Evolutionary conservation across 2,797 vertebrate genomes (phyloP).

Genomic region (Cryptoprocta ferox): DNA sequence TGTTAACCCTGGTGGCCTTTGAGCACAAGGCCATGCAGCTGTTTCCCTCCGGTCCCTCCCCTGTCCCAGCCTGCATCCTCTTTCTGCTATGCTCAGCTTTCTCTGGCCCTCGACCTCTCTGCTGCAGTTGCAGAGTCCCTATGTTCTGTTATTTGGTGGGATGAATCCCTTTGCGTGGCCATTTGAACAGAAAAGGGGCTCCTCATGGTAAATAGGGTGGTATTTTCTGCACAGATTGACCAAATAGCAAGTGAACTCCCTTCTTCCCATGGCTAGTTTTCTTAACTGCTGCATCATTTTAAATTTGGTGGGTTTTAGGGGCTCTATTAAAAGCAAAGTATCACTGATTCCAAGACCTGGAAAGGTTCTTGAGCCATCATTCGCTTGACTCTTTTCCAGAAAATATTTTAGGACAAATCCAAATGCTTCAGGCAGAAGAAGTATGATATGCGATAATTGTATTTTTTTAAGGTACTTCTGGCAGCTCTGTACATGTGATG

Average conservation of each 20-base stretch:
- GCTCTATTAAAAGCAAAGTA: not conserved
- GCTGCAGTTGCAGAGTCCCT: not conserved
- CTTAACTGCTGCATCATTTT: not conserved
- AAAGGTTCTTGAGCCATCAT: not conserved
- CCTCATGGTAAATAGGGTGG: not conserved
- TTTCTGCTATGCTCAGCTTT: not conserved
- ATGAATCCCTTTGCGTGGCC: not conserved
- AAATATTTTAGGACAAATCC: slow-evolving; percentile 24
- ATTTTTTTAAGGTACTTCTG: not conserved
- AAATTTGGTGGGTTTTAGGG: not conserved
- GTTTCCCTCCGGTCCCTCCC: not conserved
- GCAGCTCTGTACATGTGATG: not conserved
- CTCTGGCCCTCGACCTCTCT: not conserved
- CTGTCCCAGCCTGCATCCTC: not conserved
- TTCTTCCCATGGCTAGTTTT: not conserved
- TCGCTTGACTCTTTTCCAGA: slow-evolving; percentile 3
- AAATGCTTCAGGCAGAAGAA: not conserved
- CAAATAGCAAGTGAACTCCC: not conserved
- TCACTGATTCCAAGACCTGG: not conserved
- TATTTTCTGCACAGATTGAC: not conserved
- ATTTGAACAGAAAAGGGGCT: not conserved
- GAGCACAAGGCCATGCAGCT: slow-evolving; percentile 51
- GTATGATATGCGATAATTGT: not conserved
- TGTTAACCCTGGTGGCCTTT: slow-evolving; percentile 75
- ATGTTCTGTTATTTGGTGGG: not conserved